A percentile compares a stretch with the other conserved stretches of the same genome.
Evolutionary conservation across 2,113 vertebrate species (phyloP).

Genomic region (Gambusia holbrooki): DNA sequence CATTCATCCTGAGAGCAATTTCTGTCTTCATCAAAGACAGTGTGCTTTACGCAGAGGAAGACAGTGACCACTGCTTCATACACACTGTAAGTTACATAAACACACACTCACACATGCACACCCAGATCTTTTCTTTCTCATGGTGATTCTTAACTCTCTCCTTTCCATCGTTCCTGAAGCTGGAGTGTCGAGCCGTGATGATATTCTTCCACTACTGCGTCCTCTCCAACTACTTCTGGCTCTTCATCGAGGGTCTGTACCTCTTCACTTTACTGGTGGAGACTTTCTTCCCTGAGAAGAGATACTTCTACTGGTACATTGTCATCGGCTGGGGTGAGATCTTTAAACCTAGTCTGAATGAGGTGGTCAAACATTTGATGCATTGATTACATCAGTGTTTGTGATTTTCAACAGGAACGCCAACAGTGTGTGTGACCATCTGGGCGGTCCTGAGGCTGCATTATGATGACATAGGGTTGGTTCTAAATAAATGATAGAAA

Average conservation of each 20-base stretch:
- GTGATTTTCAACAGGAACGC: conserved; percentile 81
- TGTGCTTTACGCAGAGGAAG: conserved; percentile 90
- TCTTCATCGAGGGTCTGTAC: conserved; percentile 96
- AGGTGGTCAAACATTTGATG: no score
- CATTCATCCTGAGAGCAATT: conserved; percentile 94
- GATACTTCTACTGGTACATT: conserved; percentile 96
- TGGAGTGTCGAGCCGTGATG: conserved; percentile 94
- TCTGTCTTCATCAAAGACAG: conserved; percentile 97
- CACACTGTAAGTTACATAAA: conserved; percentile 80
- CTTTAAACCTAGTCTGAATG: background rate
- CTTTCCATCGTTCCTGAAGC: conserved; percentile 69
- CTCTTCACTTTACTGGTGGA: conserved; percentile 96
- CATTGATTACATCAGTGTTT: background rate
- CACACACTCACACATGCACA: background rate
- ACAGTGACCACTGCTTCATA: conserved; percentile 91
- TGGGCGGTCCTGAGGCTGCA: conserved; percentile 92
- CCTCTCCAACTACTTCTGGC: conserved; percentile 99
- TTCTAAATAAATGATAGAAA: conserved; percentile 24
- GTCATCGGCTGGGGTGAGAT: conserved; percentile 81
- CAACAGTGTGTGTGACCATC: conserved; percentile 91
- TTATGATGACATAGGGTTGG: conserved; percentile 92
- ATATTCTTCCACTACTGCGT: conserved; percentile 99
- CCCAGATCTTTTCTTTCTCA: background rate
- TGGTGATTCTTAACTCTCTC: background rate
- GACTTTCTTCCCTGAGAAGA: conserved; percentile 95